Base-by-base conservation (phyloP, 2,113 vertebrate genomes). In the Ammospiza caudacuta region DNA sequence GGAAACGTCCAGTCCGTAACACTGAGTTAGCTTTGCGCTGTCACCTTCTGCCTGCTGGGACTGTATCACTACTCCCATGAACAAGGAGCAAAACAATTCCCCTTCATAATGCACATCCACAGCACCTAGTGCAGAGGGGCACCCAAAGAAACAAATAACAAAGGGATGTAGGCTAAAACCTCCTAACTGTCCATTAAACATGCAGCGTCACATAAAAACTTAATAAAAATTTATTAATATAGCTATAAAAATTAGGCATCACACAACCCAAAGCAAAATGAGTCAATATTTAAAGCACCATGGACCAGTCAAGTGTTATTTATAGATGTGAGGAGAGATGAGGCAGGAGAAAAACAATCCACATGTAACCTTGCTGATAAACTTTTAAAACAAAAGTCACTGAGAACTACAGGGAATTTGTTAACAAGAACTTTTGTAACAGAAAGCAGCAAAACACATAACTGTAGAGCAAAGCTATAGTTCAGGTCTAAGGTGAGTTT, bases 181-280 rank as follows among this genome's bases (percentile, higher is more conserved):
- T 78, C 4, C 0, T n/a, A 25, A 39, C 8, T 57, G 5, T 15
- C 61, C 2, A 1, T 55, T 85, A 62, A 91, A 62, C 1, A 5
- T 14, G 18, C 8, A 87, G 28, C 14, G 89, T 44, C 43, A 79
- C 3, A 44, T 64, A 79, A 95, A 89, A 68, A 19, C 27, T 59
- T 74, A 44, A 51, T 46, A 58, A 76, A 76, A 61, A 58, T 5
- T 28, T 87, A 49, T 77, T 62, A 55, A 51, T 8, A 4, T 57
- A 72, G 41, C 21, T 24, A 27, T 25, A 69, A 51, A 87, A 92
- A 89, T 66, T 25, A 79, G 39, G 28, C n/a, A 69, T 58, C 57
- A 39, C 22, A 44, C 44, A 46, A 46, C 19, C 41, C 63, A 76
- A 90, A 90, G 3, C 24, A 64, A 55, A 81, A 11, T 33, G 27